Base-by-base conservation (phyloP, 2,113 vertebrate species). In the Eudorcas thomsonii region DNA sequence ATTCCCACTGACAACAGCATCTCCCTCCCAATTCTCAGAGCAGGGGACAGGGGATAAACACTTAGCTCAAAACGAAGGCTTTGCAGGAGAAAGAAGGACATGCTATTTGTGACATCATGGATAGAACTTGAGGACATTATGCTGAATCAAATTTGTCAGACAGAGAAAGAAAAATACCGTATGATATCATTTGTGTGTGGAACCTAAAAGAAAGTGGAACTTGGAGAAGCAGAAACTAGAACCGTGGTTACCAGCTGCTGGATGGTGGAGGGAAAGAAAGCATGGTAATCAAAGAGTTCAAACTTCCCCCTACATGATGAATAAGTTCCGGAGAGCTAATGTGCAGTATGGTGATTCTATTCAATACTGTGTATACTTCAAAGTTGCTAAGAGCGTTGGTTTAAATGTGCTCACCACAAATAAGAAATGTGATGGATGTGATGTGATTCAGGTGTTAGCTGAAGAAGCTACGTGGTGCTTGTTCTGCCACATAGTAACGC, bases 1-100 rank as follows among this genome's bases (percentile, higher is more conserved):
- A 9, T 45, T 3, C 13, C 15, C 13, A 13, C 0, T 4, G 36
- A 52, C 9, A 12, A 36, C 3, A 74, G 62, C 30, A 12, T 54
- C 39, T 0, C 23, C 62, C 39, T 52, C n/a, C 7, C 7, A 16
- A 19, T 21, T 83, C 81, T 94, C 54, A 3, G 19, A 82, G 25
- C 5, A 33, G 21, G 30, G 33, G 25, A 45, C n/a, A 2, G n/a
- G 36, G 23, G n/a, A 80, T 25, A 30, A 84, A 21, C 50, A 13
- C 57, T 3, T 9, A 43, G 2, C 15, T 62, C 25, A 50, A 30
- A 54, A n/a, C 8, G 4, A 12, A 39, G 43, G 17, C 50, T 94
- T 36, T 14, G 28, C n/a, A 7, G 36, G 12, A 77, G 39, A 77
- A 77, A 77, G 36, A 43, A 77, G 39, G 71, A 43, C 36, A 43